phyloP scores from a whole-genome alignment of 2,888 invertebrate genomes.

The Agrilus biguttatus region DNA sequence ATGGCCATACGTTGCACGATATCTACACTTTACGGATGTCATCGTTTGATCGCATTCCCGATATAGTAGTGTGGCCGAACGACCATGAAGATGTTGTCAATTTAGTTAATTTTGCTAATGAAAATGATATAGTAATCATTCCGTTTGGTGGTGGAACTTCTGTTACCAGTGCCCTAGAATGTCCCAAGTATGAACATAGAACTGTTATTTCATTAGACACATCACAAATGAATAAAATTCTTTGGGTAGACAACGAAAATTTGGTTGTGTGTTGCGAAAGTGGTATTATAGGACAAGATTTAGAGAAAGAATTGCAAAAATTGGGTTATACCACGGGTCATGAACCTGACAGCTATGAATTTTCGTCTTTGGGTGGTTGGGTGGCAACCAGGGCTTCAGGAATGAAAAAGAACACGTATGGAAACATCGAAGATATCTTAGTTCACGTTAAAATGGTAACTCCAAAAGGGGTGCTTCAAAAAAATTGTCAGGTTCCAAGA shows the following conservation, averaged over 20 bases:
- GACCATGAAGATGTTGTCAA: slow-evolving; percentile 73
- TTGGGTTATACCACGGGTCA: slow-evolving; percentile 84
- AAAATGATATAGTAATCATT: slow-evolving; percentile 67
- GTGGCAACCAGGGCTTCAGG: slow-evolving; percentile 43
- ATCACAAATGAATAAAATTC: slow-evolving; percentile 86
- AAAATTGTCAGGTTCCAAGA: slow-evolving; percentile 71
- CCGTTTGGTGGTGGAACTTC: slow-evolving; percentile 94
- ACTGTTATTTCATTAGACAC: slow-evolving; percentile 87
- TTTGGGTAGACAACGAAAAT: slow-evolving; percentile 85
- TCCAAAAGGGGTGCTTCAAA: slow-evolving; percentile 69
- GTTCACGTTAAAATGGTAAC: slow-evolving; percentile 84
- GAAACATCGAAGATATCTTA: slow-evolving; percentile 91
- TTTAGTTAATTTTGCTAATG: slow-evolving; percentile 62
- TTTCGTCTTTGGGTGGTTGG: slow-evolving; percentile 95
- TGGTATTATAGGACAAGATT: slow-evolving; percentile 88
- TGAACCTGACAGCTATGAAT: slow-evolving; percentile 97
- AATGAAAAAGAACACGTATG: slow-evolving; percentile 98
- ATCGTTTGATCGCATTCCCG: slow-evolving; percentile 73
- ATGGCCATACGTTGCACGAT: slow-evolving; percentile 88
- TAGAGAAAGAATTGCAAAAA: slow-evolving; percentile 69
- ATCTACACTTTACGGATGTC: slow-evolving; percentile 65
- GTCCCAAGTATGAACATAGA: slow-evolving; percentile 61
- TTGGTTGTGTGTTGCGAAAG: slow-evolving; percentile 71
- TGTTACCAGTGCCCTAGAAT: slow-evolving; percentile 76
- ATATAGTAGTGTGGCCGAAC: slow-evolving; percentile 85